phyloP scores from a whole-genome alignment of 2,888 invertebrate species.

The Torymus aiolomorphi region DNA sequence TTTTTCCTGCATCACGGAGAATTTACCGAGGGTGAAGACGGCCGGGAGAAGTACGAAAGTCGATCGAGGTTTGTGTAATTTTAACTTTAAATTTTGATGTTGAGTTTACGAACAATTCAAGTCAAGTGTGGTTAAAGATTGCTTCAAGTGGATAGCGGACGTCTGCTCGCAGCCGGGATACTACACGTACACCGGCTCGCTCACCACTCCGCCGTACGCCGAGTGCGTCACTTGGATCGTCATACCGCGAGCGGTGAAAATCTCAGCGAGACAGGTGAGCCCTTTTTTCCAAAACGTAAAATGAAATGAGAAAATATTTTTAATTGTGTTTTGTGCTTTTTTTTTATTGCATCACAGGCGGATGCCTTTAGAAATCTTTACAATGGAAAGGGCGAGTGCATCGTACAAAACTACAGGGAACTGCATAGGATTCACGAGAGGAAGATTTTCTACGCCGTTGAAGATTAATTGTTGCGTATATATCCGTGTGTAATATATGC shows the following conservation, averaged over 20 bases:
- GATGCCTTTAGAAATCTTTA: slow-evolving; percentile 78
- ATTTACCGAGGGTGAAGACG: slow-evolving; percentile 60
- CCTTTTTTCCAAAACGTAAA: too few species aligned
- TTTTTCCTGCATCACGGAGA: slow-evolving; percentile 62
- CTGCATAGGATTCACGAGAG: slow-evolving; percentile 74
- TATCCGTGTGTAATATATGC: too few species aligned
- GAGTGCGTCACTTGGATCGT: slow-evolving; percentile 70
- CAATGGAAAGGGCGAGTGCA: slow-evolving; percentile 75
- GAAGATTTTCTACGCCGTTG: slow-evolving; percentile 35
- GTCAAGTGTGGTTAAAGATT: slow-evolving; percentile 58
- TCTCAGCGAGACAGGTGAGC: slow-evolving; percentile 65
- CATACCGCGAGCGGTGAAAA: slow-evolving; percentile 62
- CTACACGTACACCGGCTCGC: slow-evolving; percentile 67
- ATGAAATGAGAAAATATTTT: too few species aligned
- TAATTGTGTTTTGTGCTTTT: neutral
- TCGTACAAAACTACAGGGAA: slow-evolving; percentile 78
- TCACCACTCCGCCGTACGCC: slow-evolving; percentile 64
- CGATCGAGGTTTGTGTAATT: slow-evolving; percentile 58
- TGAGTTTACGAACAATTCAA: too few species aligned
- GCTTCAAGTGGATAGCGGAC: slow-evolving; percentile 63
- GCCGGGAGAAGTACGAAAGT: slow-evolving; percentile 55
- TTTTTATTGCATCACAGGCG: slow-evolving; percentile 74
- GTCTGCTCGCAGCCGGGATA: slow-evolving; percentile 62
- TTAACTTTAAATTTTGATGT: neutral
- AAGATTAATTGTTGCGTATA: neutral